Evolutionary conservation across 1,140 invertebrate species (phyloP).

Genomic region (Mercenaria mercenaria): DNA sequence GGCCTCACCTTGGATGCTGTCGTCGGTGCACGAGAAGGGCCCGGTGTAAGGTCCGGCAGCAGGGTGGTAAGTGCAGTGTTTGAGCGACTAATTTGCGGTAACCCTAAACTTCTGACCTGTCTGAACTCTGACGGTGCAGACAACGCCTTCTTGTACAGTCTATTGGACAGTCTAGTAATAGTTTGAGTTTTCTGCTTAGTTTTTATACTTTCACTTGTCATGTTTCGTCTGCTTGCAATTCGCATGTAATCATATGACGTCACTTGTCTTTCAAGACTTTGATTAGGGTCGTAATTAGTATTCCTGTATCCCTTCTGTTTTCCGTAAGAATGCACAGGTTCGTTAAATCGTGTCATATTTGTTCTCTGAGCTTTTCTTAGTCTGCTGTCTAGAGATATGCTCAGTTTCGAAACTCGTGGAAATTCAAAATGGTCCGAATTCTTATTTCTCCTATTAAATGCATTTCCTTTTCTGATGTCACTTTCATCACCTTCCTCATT

Average conservation of each 20-base stretch:
- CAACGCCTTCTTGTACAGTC: slow-evolving; percentile 7
- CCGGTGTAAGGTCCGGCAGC: background rate
- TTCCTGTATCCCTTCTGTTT: background rate
- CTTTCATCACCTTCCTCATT: background rate
- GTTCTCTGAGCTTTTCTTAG: background rate
- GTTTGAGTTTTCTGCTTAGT: background rate
- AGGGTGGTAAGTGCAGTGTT: background rate
- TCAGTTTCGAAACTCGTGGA: slow-evolving; percentile 42
- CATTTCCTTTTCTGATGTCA: background rate
- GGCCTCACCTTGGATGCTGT: background rate
- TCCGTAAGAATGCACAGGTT: background rate
- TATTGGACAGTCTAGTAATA: slow-evolving; percentile 29
- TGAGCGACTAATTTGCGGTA: slow-evolving; percentile 43
- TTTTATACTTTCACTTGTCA: background rate
- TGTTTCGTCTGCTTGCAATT: background rate
- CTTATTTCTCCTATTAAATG: background rate
- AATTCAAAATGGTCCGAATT: background rate
- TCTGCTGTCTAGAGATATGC: slow-evolving; percentile 41
- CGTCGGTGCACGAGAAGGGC: background rate
- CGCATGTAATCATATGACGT: slow-evolving; percentile 13
- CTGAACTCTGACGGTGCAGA: slow-evolving; percentile 31
- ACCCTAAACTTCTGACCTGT: slow-evolving; percentile 31
- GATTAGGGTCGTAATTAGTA: background rate
- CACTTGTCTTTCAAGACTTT: slow-evolving; percentile 4
- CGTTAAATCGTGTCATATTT: slow-evolving; percentile 44